Evolutionary conservation across 2,888 invertebrate genomes (phyloP).

Genomic region (Chrysotoxum bicinctum): DNA sequence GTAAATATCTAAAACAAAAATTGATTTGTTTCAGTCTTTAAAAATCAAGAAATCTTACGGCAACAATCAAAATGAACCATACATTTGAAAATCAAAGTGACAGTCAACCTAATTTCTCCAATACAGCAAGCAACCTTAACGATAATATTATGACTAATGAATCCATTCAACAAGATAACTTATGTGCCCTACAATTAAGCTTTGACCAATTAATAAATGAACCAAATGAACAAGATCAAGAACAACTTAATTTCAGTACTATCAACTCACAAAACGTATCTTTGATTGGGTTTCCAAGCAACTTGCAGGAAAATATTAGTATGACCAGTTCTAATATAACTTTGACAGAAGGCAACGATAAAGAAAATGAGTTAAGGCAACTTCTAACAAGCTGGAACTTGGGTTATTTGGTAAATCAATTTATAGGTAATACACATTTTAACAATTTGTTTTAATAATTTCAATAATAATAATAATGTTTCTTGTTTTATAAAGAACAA

Average conservation of each 20-base stretch:
- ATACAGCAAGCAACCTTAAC: neutral
- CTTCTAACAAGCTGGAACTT: neutral
- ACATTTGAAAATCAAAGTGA: neutral
- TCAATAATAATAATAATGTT: too few relatives aligned
- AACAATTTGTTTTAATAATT: neutral
- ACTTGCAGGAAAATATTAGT: neutral
- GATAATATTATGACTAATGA: neutral
- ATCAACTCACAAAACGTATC: neutral
- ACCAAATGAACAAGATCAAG: neutral
- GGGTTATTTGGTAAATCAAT: neutral
- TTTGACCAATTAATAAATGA: neutral
- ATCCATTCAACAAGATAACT: neutral
- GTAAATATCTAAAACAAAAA: neutral
- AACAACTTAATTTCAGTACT: neutral
- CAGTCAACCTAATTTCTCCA: neutral
- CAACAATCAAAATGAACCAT: neutral
- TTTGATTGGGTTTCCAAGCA: neutral
- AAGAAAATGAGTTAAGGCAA: neutral
- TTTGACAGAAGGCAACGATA: neutral
- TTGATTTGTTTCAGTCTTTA: neutral
- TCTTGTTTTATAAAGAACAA: too few relatives aligned
- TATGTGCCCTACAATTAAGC: neutral
- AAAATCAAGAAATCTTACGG: neutral
- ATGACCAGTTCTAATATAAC: neutral
- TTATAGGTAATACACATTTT: neutral